Evolutionary conservation across 2,113 vertebrate species (phyloP), one percentile per base, ranked within the genome.

Genomic region (Taurulus bubalis): DNA sequence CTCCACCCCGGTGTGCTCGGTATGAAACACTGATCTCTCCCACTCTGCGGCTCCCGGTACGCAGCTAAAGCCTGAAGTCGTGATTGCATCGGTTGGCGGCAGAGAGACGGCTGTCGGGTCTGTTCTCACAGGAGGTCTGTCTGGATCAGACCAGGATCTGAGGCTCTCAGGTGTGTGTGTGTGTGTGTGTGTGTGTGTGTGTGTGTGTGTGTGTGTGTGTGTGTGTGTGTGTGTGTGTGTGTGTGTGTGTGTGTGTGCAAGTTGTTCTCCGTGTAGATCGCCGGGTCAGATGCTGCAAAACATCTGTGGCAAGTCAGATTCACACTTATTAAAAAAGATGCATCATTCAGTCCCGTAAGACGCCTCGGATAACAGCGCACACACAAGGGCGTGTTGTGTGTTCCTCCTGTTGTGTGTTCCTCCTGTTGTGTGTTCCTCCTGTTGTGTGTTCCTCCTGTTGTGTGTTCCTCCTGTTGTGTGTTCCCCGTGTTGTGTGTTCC

Each of bases 111-210:
- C 38, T 65, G 47, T 15, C 15, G 28, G 59, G 36, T 0, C 60
- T 62, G 59, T 77, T 85, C 69, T 71, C 79, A 58, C 75, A 86
- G 45, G 62, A 82, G 40, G 30, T 32, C 30, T 4, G 56, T 62
- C 45, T 10, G 74, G 69, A 82, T 87, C 63, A 82, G 30, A 69
- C 62, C 4, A 59, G 63, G 78, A 79, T 79, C 69, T 28, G 28
- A 60, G 58, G 51, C 71, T 86, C 71, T 55, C 26, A 62, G 55
- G 66, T 74, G 51, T 76, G 76, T 9, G 14, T 16, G 26, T 30
- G 51, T 62, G 66, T 74, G 51, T 76, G 76, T 9, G 14, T 16
- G 26, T 30, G 51, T 62, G 66, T 74, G 51, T 76, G 76, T 9
- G 14, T 16, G 26, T 30, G 51, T 62, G 66, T 74, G 51, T 76